Percentiles rank a stretch among this genome's conserved stretches.
Evolutionary conservation across 1,140 invertebrate genomes (phyloP).

Genomic region (Trissolcus basalis): DNA sequence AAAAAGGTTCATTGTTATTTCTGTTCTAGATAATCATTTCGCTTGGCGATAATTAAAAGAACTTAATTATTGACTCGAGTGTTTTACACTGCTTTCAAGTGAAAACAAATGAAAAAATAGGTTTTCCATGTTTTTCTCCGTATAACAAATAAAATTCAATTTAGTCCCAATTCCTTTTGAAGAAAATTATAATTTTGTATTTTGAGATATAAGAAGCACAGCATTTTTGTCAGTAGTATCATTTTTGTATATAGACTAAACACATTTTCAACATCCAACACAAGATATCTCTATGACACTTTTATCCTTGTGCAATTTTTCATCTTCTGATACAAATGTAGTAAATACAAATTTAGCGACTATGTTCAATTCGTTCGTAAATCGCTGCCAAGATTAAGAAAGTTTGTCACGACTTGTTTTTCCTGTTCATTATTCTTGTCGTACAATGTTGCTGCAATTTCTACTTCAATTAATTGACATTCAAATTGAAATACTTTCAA

Average conservation of each 20-base stretch:
- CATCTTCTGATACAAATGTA: not conserved
- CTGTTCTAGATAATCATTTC: constrained; percentile 26
- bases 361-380: no score
- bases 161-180: not conserved
- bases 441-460: no score
- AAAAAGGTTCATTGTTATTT: constrained; percentile 14
- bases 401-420: no score
- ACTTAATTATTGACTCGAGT: constrained; percentile 41
- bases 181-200: no score
- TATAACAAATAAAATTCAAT: constrained; percentile 5
- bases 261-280: constrained; percentile 44
- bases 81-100: not conserved
- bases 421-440: no score
- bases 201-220: constrained; percentile 4
- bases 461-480: no score
- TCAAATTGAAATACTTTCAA: no score
- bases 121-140: constrained; percentile 49
- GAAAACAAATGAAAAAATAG: constrained; percentile 13
- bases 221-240: constrained; percentile 1
- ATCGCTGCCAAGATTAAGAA: no score
- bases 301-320: constrained; percentile 41
- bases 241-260: constrained; percentile 3
- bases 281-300: constrained; percentile 58
- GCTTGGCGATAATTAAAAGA: constrained; percentile 10
- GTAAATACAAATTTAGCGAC: no score